These are phyloP conservation scores for Labrus mixtus DNA, from an alignment of 2,113 vertebrate species.

Conservation along the genomic window DNA sequence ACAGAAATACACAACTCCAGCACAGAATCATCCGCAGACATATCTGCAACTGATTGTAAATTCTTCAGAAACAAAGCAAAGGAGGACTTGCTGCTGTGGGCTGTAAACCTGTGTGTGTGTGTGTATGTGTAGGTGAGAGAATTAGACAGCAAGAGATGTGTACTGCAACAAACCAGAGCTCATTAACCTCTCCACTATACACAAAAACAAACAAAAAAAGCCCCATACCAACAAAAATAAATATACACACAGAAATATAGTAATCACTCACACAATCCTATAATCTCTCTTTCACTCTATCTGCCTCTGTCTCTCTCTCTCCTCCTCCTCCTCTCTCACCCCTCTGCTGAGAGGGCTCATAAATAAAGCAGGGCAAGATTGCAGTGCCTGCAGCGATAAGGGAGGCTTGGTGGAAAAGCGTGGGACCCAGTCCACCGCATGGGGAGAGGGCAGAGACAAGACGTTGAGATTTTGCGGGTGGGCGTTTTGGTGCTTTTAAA, in stretches of 20 bases:
- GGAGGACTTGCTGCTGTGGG: conserved; percentile 17
- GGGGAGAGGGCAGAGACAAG: conserved; percentile 32
- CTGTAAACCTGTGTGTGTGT: not conserved
- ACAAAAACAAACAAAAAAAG: conserved; percentile 25
- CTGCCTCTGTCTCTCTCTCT: conserved; percentile 5
- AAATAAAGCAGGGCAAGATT: conserved; percentile 69
- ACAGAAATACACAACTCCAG: conserved; percentile 5
- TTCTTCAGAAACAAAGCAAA: conserved; percentile 26
- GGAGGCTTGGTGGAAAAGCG: conserved; percentile 47
- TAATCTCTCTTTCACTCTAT: conserved; percentile 6
- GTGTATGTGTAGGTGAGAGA: not conserved
- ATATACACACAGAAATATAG: conserved; percentile 26
- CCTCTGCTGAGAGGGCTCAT: conserved; percentile 54
- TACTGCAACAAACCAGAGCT: conserved; percentile 20
- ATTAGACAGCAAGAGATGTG: conserved; percentile 9
- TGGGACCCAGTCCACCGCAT: conserved; percentile 46
- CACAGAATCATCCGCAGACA: not conserved
- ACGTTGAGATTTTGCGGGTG: not conserved
- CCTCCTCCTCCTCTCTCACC: conserved; percentile 2
- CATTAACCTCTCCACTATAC: conserved; percentile 41
- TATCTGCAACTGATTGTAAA: conserved; percentile 3
- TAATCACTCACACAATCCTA: conserved; percentile 38
- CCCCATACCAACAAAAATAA: not conserved
- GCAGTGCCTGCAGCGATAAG: conserved; percentile 63
- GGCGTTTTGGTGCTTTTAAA: not conserved